Evolutionary conservation across 2,797 vertebrate genomes (phyloP).

Genomic region (Lagorchestes hirsutus): DNA sequence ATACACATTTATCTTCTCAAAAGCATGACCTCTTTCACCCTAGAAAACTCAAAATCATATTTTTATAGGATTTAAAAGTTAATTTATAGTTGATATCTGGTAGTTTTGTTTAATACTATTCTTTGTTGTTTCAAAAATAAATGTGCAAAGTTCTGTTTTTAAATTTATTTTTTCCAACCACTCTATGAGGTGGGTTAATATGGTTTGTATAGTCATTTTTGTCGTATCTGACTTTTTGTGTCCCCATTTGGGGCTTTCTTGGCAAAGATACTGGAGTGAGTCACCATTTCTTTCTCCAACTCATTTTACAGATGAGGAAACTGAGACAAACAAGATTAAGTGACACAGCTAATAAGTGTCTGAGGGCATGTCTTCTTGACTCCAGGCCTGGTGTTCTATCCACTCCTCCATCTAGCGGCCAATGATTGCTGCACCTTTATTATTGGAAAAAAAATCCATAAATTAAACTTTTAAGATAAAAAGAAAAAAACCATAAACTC

Average conservation of each 20-base stretch:
- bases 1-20: not conserved
- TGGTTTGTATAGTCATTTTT: not conserved
- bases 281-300: no score
- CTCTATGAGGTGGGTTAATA: not conserved
- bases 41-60: not conserved
- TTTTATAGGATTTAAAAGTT: not conserved
- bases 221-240: not conserved
- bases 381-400: not conserved
- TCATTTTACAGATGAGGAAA: not conserved
- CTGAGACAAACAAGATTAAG: not conserved
- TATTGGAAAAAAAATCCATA: not conserved
- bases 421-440: constrained; percentile 2
- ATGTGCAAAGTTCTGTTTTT: constrained; percentile 5
- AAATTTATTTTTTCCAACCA: not conserved
- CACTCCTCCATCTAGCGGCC: not conserved
- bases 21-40: not conserved
- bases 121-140: not conserved
- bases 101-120: not conserved
- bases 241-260: not conserved
- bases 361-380: not conserved
- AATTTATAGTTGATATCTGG: not conserved
- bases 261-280: not conserved
- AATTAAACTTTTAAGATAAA: not conserved
- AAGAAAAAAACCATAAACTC: not conserved
- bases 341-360: not conserved